These are phyloP conservation scores for Aethina tumida DNA, from an alignment of 1,140 invertebrate species.

Conservation along the genomic window DNA sequence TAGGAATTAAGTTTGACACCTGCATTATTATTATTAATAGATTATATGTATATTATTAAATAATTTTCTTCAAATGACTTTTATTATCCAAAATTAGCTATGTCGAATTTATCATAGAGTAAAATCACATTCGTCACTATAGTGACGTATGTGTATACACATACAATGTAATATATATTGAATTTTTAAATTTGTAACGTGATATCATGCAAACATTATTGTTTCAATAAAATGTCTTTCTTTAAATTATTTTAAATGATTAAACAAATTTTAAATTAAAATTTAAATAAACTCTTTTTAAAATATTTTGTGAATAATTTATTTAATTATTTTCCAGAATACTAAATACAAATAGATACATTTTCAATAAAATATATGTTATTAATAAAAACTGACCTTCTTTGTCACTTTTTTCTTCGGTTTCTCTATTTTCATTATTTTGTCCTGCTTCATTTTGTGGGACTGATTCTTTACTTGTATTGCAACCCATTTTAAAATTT, in stretches of 20 bases:
- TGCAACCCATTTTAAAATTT: constrained; percentile 24
- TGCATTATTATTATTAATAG: no score
- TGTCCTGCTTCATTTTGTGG: constrained; percentile 13
- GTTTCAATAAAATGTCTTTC: constrained; percentile 1
- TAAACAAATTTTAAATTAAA: background rate
- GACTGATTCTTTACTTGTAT: constrained; percentile 28
- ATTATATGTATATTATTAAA: no score
- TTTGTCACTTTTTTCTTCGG: constrained; percentile 6
- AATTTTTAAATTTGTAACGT: no score
- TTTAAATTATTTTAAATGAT: constrained; percentile 8
- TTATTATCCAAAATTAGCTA: no score
- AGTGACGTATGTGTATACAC: no score
- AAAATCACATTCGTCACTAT: no score
- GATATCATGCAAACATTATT: no score
- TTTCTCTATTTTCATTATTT: constrained; percentile 13
- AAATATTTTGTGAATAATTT: background rate
- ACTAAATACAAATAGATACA: background rate
- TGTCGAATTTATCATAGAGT: no score
- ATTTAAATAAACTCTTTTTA: constrained; percentile 2
- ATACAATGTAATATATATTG: no score
- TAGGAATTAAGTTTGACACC: no score
- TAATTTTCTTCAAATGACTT: no score
- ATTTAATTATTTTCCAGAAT: constrained; percentile 1
- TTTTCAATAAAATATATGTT: background rate
- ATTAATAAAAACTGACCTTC: constrained; percentile 10